Base-by-base conservation (phyloP, 2,888 invertebrate genomes). In the Noctua pronuba region DNA sequence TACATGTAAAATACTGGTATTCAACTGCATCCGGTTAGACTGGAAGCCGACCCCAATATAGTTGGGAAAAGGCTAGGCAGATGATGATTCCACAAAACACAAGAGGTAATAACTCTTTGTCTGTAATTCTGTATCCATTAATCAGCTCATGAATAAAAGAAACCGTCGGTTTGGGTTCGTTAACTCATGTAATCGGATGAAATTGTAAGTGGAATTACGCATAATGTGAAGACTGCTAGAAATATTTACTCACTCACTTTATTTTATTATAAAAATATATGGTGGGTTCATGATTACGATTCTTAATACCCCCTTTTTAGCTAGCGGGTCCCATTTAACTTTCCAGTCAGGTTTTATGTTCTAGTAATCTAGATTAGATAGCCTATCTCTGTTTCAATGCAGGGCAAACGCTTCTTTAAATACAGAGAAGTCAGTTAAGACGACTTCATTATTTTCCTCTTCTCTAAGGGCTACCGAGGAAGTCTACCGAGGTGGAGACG, bases 71-170 rank as follows among this genome's bases (percentile, higher is more conserved):
- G n/a, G n/a, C n/a, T n/a, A n/a, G n/a, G n/a, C n/a, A n/a, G n/a
- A n/a, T n/a, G n/a, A n/a, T n/a, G n/a, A n/a, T n/a, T 31, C 35
- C 21, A 83, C 18, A 73, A 28, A 35, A 55, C 62, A 66, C 60
- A 73, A 70, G 60, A 64, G 21, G 24, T 46, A 77, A 70, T 82
- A 82, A 64, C 44, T 82, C 74, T 31, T 68, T 72, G 77, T 52
- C 52, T 24, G 52, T 49, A 49, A 49, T 49, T 84, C 72, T 78
- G 62, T 46, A 70, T 46, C 67, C 52, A 82, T 86, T 73, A 75
- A 84, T 77, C 73, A 80, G 44, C 73, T 84, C 78, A 87, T 87
- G 83, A 88, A 88, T 88, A 88, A 86, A 85, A 82, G 85, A 88
- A 88, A 88, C 58, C 80, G 77, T 75, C 76, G 60, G 80, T 77